phyloP scores from a whole-genome alignment of 64 coral and sea anemone species.

The Pachyseris speciosa region DNA sequence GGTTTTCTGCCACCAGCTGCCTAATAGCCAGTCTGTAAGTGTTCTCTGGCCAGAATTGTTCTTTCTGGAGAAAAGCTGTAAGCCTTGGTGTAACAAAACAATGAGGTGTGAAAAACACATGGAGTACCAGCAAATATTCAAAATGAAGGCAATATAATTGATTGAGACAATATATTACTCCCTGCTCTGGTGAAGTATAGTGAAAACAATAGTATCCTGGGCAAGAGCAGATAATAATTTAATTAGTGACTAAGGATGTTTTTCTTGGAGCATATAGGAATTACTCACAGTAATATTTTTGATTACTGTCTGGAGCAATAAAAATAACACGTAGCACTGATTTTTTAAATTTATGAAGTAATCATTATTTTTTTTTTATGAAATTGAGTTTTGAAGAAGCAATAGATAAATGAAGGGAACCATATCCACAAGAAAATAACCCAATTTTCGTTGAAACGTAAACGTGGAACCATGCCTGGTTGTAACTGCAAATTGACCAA shows the following conservation, averaged over 20 bases:
- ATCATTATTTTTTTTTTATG: too few relatives aligned
- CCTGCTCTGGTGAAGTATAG: not conserved
- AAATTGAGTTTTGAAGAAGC: too few relatives aligned
- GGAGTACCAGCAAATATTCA: not conserved
- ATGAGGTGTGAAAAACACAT: not conserved
- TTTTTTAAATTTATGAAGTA: too few relatives aligned
- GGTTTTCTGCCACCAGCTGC: not conserved
- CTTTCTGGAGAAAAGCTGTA: not conserved
- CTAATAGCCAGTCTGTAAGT: not conserved
- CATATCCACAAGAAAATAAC: too few relatives aligned
- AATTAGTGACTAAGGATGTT: not conserved
- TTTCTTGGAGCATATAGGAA: not conserved
- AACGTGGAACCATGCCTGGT: too few relatives aligned
- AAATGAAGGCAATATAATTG: constrained; percentile 37
- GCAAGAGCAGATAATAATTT: too few relatives aligned
- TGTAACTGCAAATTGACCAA: too few relatives aligned
- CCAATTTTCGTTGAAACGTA: too few relatives aligned
- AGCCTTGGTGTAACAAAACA: not conserved
- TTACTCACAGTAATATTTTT: too few relatives aligned
- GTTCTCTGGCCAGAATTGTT: not conserved
- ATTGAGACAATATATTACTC: not conserved
- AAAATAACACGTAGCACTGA: too few relatives aligned
- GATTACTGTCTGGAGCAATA: too few relatives aligned
- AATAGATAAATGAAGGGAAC: too few relatives aligned
- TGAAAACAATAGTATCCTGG: not conserved